Evolutionary conservation across 1,140 invertebrate species (phyloP).

Genomic region (Teleogryllus occipitalis): DNA sequence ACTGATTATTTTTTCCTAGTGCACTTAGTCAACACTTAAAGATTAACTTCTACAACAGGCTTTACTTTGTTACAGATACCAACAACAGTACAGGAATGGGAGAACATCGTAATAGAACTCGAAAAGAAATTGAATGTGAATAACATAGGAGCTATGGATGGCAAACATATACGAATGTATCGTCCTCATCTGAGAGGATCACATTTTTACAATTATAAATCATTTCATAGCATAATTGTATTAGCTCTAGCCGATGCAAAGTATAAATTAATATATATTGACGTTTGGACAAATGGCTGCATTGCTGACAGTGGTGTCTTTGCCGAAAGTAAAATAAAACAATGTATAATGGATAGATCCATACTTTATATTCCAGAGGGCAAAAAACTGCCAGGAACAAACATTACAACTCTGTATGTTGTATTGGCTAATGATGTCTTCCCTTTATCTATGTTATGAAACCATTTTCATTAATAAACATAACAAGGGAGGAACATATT

Average conservation of each 20-base stretch:
- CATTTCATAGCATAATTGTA: slow-evolving; percentile 30
- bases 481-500: no score
- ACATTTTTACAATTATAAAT: slow-evolving; percentile 32
- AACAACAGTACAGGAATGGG: slow-evolving; percentile 10
- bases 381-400: no score
- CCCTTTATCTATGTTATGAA: no score
- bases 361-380: no score
- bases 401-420: no score
- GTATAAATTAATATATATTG: slow-evolving; percentile 29
- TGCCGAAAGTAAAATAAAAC: no score
- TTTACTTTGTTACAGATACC: slow-evolving; percentile 10
- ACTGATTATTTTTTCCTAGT: no score
- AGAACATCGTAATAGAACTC: slow-evolving; percentile 14
- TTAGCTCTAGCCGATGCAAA: slow-evolving; percentile 30
- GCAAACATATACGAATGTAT: slow-evolving; percentile 32
- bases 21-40: no score
- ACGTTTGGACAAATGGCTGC: slow-evolving; percentile 29
- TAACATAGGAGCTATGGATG: slow-evolving; percentile 25
- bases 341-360: no score
- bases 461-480: no score
- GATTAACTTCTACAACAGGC: no score
- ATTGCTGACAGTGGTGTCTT: slow-evolving; percentile 28
- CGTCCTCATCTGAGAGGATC: slow-evolving; percentile 27
- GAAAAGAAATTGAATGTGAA: slow-evolving; percentile 28
- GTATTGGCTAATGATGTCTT: no score